Conservation (phyloP, 2,888 invertebrate genomes). For the Ochropacha duplaris region DNA sequence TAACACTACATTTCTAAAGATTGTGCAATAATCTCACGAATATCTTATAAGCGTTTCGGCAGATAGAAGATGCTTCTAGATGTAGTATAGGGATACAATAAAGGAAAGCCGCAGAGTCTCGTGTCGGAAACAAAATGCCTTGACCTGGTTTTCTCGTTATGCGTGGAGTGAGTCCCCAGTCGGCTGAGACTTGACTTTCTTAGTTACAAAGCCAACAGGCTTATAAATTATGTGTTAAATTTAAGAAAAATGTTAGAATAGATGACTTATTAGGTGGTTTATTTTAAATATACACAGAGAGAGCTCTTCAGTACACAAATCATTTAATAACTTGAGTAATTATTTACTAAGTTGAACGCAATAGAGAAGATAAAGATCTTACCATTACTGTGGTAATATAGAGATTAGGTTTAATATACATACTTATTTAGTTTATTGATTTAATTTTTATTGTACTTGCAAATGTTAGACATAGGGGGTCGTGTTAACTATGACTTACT, state of each 20-base stretch:
- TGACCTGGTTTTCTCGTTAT: slow-evolving; percentile 37
- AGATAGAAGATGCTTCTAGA: not conserved
- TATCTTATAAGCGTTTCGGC: not conserved
- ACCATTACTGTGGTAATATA: no score
- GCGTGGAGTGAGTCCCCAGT: slow-evolving; percentile 18
- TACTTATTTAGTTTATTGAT: no score
- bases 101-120: slow-evolving; percentile 12
- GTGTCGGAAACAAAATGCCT: slow-evolving; percentile 35
- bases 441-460: no score
- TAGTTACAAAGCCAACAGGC: slow-evolving; percentile 17
- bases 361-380: no score
- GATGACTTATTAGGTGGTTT: no score
- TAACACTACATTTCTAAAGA: not conserved
- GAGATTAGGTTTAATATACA: no score
- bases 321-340: no score
- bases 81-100: not conserved
- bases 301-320: no score
- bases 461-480: no score
- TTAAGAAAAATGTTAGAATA: not conserved
- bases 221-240: slow-evolving; percentile 15
- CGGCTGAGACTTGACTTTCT: slow-evolving; percentile 19
- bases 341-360: no score
- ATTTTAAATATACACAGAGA: no score
- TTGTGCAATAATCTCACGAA: not conserved
- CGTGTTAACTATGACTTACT: no score